Conservation (phyloP, 2,888 invertebrate genomes). For the Pammene aurita region DNA sequence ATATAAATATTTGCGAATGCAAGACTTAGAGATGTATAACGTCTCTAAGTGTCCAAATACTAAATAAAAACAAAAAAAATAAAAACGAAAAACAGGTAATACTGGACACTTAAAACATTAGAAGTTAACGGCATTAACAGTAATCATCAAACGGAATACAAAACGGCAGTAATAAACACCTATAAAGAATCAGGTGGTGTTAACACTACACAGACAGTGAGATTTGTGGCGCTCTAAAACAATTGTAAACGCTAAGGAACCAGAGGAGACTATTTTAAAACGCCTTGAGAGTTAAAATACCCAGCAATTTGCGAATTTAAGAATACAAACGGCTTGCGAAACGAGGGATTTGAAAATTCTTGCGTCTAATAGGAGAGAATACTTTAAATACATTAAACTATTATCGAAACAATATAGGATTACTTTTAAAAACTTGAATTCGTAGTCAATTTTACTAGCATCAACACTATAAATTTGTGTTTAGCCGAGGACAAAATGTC, state of each 20-base stretch:
- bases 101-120: neutral
- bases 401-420: too few relatives aligned
- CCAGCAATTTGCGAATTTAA: constrained; percentile 50
- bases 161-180: constrained; percentile 9
- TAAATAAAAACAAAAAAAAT: too few relatives aligned
- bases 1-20: too few relatives aligned
- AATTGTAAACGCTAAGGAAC: constrained; percentile 25
- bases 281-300: constrained; percentile 47
- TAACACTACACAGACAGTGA: constrained; percentile 17
- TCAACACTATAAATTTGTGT: too few relatives aligned
- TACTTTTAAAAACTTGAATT: too few relatives aligned
- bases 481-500: too few relatives aligned
- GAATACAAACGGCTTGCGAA: constrained; percentile 59
- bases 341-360: constrained; percentile 52
- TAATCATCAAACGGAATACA: constrained; percentile 6
- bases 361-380: constrained; percentile 54
- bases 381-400: too few relatives aligned
- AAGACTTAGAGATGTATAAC: too few relatives aligned
- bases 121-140: neutral
- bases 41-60: too few relatives aligned
- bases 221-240: constrained; percentile 22
- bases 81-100: too few relatives aligned
- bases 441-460: too few relatives aligned
- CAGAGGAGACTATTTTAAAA: constrained; percentile 25
- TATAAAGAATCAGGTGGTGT: constrained; percentile 14